These are phyloP conservation scores for Pitangus sulphuratus DNA, from an alignment of 2,797 vertebrate species.

Conservation along the genomic window DNA sequence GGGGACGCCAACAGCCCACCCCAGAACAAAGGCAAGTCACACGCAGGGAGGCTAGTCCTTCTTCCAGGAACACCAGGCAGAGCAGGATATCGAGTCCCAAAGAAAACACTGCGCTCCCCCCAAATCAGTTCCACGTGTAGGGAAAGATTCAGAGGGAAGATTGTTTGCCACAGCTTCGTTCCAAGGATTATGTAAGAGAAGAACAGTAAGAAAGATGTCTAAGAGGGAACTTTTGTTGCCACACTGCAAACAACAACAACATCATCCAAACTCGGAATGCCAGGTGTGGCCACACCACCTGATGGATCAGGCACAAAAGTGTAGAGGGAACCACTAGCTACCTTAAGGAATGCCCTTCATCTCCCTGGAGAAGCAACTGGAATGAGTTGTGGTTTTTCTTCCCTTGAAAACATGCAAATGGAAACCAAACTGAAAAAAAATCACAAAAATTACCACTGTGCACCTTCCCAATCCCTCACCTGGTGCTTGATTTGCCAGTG, in stretches of 20 bases:
- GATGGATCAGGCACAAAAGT: neutral
- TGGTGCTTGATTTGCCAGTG: neutral
- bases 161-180: neutral
- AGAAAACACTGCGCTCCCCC: neutral
- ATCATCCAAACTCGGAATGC: neutral
- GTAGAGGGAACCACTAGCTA: neutral
- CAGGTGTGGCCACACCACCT: neutral
- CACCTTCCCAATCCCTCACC: neutral
- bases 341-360: neutral
- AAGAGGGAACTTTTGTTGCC: neutral
- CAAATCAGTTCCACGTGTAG: neutral
- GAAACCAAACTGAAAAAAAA: neutral
- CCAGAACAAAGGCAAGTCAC: slow-evolving; percentile 10
- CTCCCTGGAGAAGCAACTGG: neutral
- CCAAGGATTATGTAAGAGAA: neutral
- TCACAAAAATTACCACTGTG: neutral
- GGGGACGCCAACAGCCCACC: neutral
- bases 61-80: slow-evolving; percentile 12
- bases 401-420: neutral
- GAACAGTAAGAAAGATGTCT: neutral
- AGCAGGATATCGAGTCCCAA: neutral
- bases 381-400: neutral
- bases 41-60: rapidly evolving
- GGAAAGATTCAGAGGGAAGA: neutral
- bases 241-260: rapidly evolving